phyloP scores from a whole-genome alignment of 2,797 vertebrate genomes.

The Eospalax fontanierii region DNA sequence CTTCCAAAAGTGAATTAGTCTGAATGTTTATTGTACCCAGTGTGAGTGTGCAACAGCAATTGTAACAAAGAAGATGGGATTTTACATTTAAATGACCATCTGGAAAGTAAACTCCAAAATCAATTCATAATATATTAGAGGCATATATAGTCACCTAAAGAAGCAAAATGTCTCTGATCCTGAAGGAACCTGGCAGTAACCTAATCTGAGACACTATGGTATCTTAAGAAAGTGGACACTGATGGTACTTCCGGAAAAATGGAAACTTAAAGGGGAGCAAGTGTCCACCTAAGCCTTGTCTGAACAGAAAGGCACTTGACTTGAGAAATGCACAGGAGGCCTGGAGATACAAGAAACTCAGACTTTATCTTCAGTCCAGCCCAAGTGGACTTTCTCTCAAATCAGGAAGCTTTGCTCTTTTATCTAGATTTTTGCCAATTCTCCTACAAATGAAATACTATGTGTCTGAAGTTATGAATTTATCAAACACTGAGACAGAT shows the following conservation, averaged over 20 bases:
- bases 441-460: neutral
- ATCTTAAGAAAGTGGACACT: neutral
- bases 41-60: neutral
- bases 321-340: neutral
- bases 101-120: slow-evolving; percentile 6
- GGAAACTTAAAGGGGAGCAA: neutral
- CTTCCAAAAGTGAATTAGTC: neutral
- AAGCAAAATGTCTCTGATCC: neutral
- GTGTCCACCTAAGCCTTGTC: neutral
- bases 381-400: neutral
- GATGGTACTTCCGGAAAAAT: neutral
- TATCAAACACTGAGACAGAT: neutral
- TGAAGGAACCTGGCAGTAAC: neutral
- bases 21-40: neutral
- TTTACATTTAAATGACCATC: neutral
- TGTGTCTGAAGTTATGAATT: neutral
- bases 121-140: neutral
- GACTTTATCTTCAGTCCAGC: neutral
- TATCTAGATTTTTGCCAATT: slow-evolving; percentile 12
- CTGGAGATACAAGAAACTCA: neutral
- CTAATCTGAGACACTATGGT: neutral
- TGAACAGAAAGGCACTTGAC: slow-evolving; percentile 22
- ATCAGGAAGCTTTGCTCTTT: neutral
- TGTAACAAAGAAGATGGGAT: neutral
- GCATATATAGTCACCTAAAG: neutral